phyloP scores from a whole-genome alignment of 2,888 invertebrate genomes.

The Apamea anceps region DNA sequence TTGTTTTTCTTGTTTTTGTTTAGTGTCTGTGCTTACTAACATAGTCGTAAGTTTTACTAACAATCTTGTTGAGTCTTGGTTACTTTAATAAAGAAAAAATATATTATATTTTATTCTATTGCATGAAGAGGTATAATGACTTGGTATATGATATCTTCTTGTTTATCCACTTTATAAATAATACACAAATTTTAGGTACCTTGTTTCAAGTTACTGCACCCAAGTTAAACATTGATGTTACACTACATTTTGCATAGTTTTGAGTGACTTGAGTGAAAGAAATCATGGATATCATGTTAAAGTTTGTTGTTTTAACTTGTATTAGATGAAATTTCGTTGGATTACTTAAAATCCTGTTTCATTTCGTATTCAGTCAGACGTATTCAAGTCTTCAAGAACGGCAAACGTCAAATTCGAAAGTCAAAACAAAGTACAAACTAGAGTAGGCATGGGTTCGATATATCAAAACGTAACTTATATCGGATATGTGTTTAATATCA shows the following conservation, averaged over 20 bases:
- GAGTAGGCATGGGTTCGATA: no score
- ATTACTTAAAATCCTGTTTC: neutral
- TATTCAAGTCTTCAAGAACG: neutral
- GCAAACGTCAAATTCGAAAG: constrained; percentile 39
- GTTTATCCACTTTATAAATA: neutral
- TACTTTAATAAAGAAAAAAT: no score
- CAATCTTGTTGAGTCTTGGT: no score
- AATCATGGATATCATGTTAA: neutral
- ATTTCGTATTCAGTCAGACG: no score
- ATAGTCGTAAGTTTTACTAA: no score
- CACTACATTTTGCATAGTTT: neutral
- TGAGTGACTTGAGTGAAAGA: neutral
- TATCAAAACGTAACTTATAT: no score
- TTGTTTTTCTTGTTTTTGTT: no score
- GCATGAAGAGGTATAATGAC: neutral
- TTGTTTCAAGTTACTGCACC: constrained; percentile 46
- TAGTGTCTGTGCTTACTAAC: no score
- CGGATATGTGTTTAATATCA: no score
- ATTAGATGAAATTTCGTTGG: neutral
- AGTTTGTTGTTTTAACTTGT: neutral
- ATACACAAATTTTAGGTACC: constrained; percentile 4
- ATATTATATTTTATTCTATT: no score
- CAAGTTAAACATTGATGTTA: neutral
- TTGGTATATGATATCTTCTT: neutral
- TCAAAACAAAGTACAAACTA: constrained; percentile 33